A percentile compares a stretch with the other conserved stretches of the same genome.
phyloP scores from a whole-genome alignment of 2,888 invertebrate genomes.

The Amiota minor region DNA sequence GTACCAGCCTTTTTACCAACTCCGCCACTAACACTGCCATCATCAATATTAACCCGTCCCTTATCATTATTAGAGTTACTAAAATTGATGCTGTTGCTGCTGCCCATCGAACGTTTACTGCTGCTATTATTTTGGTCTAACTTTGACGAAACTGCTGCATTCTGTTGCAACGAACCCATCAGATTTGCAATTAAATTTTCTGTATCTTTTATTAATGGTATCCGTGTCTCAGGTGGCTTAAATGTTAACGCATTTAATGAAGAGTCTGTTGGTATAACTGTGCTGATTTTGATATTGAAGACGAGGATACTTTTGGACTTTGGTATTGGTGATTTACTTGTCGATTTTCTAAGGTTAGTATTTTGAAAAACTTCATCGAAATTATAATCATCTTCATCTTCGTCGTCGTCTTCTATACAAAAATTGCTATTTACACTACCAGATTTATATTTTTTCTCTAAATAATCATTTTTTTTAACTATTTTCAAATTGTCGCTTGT shows the following conservation, averaged over 20 bases:
- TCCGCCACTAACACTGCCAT: no score
- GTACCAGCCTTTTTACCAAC: no score
- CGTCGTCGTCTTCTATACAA: slow-evolving; percentile 75
- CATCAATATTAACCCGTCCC: no score
- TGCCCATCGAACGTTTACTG: neutral
- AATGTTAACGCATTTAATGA: slow-evolving; percentile 62
- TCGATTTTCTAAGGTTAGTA: slow-evolving; percentile 28
- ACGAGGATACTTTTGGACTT: slow-evolving; percentile 50
- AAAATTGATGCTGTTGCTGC: slow-evolving; percentile 21
- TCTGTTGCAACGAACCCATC: slow-evolving; percentile 77
- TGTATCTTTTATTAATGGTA: slow-evolving; percentile 74
- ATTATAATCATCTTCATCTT: slow-evolving; percentile 87
- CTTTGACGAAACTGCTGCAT: slow-evolving; percentile 41
- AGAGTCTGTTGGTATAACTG: slow-evolving; percentile 46
- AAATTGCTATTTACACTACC: slow-evolving; percentile 52
- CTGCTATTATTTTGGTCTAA: slow-evolving; percentile 35
- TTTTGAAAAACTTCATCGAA: slow-evolving; percentile 83
- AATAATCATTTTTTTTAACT: no score
- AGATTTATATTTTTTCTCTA: no score
- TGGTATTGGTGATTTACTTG: slow-evolving; percentile 11
- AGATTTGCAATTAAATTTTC: slow-evolving; percentile 79
- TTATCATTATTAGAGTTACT: slow-evolving; percentile 25
- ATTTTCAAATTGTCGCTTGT: no score
- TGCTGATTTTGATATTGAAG: slow-evolving; percentile 34
- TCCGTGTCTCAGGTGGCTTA: slow-evolving; percentile 61